phyloP scores from a whole-genome alignment of 53 echinoderm and acorn worm species.

The Hippasteria phrygiana region DNA sequence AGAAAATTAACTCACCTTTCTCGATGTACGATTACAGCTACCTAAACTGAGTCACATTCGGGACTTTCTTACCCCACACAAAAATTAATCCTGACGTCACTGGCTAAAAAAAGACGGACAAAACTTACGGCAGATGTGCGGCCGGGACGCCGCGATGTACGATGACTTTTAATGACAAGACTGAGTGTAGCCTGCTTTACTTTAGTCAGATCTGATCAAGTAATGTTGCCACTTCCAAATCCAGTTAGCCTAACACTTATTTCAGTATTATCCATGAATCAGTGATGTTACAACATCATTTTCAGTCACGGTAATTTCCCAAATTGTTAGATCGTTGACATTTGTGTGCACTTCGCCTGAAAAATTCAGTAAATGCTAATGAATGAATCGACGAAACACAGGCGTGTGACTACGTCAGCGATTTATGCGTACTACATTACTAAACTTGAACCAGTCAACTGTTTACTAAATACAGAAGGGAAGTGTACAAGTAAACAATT shows the following conservation, averaged over 20 bases:
- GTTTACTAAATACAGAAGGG: background rate
- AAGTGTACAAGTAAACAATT: background rate
- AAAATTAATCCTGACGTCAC: conserved; percentile 55
- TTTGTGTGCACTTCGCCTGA: background rate
- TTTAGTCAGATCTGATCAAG: too few relatives aligned
- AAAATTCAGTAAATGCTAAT: conserved; percentile 56
- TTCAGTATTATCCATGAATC: conserved; percentile 30
- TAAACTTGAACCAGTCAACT: conserved; percentile 40
- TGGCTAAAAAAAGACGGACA: conserved; percentile 34
- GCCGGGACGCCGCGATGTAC: background rate
- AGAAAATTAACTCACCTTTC: conserved; percentile 30
- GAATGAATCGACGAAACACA: conserved; percentile 4
- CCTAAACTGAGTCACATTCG: conserved; percentile 37
- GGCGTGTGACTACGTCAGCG: conserved; percentile 61
- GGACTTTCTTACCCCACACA: conserved; percentile 11
- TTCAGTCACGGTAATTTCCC: conserved; percentile 11
- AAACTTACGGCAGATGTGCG: background rate
- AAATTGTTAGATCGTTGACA: conserved; percentile 7
- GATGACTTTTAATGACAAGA: too few relatives aligned
- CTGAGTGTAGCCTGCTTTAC: too few relatives aligned
- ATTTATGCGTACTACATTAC: conserved; percentile 34
- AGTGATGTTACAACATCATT: conserved; percentile 16
- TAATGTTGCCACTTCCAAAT: too few relatives aligned
- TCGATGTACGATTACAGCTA: conserved; percentile 29
- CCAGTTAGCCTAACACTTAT: background rate